These are phyloP conservation scores for Nomada lathburiana DNA, from an alignment of 2,888 invertebrate genomes.

Conservation along the genomic window DNA sequence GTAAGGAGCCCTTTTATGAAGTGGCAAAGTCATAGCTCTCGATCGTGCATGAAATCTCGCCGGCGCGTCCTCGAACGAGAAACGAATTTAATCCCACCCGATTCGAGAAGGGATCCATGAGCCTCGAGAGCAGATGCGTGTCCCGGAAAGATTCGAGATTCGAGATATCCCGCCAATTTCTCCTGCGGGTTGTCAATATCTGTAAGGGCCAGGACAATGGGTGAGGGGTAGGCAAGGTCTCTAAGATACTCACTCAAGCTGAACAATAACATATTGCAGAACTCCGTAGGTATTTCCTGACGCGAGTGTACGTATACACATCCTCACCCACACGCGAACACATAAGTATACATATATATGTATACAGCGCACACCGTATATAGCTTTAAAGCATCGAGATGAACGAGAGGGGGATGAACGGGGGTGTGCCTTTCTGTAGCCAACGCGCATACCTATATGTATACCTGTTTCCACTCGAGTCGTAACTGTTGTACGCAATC, in stretches of 20 bases:
- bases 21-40: conserved; percentile 63
- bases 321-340: conserved; percentile 9
- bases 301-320: conserved; percentile 22
- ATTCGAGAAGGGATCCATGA: conserved; percentile 22
- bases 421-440: conserved; percentile 50
- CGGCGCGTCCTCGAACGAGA: conserved; percentile 58
- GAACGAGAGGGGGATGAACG: conserved; percentile 33
- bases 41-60: conserved; percentile 61
- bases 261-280: conserved; percentile 81
- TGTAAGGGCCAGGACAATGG: conserved; percentile 78
- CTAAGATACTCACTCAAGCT: conserved; percentile 77
- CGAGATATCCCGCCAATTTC: conserved; percentile 81
- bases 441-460: conserved; percentile 4
- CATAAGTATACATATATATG: neutral
- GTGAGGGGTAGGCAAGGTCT: conserved; percentile 69
- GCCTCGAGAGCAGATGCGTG: conserved; percentile 74
- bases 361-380: neutral
- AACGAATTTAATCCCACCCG: conserved; percentile 70
- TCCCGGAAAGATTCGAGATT: conserved; percentile 74
- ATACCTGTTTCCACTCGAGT: conserved; percentile 67
- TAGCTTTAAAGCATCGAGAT: conserved; percentile 8
- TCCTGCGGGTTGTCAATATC: conserved; percentile 80
- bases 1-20: conserved; percentile 54
- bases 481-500: conserved; percentile 51
- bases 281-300: conserved; percentile 66